A percentile compares a stretch with the other conserved stretches of the same genome.
These are phyloP conservation scores for Sciurus niger DNA, from an alignment of 2,113 vertebrate species.

Conservation along the genomic window DNA sequence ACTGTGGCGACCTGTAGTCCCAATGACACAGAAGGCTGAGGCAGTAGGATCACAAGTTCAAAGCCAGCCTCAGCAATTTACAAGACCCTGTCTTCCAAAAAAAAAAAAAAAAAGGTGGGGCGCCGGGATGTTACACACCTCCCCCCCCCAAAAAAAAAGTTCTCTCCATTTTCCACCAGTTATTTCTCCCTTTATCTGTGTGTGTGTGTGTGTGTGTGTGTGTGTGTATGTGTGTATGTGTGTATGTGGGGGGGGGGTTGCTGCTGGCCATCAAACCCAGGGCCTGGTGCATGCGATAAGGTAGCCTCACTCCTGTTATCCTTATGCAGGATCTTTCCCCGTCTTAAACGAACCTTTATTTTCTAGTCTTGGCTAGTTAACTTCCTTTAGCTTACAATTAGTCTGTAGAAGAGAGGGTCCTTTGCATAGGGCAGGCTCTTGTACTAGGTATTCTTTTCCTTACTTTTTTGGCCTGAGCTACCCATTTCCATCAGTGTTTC, in stretches of 20 bases:
- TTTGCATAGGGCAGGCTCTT: not conserved
- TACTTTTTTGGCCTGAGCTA: not conserved
- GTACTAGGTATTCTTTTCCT: not conserved
- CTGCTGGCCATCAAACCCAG: not conserved
- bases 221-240: no score
- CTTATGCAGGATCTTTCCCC: not conserved
- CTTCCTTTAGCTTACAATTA: conserved; percentile 47
- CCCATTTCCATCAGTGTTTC: conserved; percentile 38
- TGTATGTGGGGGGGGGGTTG: no score
- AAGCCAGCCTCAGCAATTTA: no score
- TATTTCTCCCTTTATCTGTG: not conserved
- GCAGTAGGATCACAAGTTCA: no score
- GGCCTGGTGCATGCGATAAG: not conserved
- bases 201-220: not conserved
- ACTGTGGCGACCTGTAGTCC: no score
- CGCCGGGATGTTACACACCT: no score
- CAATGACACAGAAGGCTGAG: no score
- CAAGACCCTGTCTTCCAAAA: no score
- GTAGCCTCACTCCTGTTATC: not conserved
- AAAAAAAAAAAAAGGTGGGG: no score
- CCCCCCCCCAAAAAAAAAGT: no score
- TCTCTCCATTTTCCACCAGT: not conserved
- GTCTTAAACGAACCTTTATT: conserved; percentile 20
- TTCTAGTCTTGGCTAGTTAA: not conserved
- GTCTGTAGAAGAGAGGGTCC: not conserved